A percentile compares a stretch with the other conserved stretches of the same genome.
phyloP scores from a whole-genome alignment of 2,888 invertebrate species.

The Dendrolimus houi region DNA sequence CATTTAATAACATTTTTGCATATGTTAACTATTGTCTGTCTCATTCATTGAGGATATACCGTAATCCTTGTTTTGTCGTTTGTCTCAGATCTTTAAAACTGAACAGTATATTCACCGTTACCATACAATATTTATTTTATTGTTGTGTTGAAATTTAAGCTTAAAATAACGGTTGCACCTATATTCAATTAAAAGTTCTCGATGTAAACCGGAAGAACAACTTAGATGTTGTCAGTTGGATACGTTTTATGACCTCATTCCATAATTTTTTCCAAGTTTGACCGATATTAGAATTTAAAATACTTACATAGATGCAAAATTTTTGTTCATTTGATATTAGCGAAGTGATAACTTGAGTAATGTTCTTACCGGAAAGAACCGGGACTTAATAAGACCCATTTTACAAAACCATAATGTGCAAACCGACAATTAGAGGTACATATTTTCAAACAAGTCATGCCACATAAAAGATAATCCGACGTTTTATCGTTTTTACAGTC shows the following conservation, averaged over 20 bases:
- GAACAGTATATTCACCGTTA: slow-evolving; percentile 11
- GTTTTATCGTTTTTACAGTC: too few species aligned
- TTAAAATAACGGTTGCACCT: slow-evolving; percentile 23
- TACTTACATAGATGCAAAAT: too few species aligned
- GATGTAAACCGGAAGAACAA: slow-evolving; percentile 24
- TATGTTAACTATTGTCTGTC: neutral
- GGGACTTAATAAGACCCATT: too few species aligned
- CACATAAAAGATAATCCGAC: too few species aligned
- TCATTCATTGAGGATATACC: neutral
- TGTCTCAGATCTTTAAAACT: neutral
- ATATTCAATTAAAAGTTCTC: slow-evolving; percentile 14
- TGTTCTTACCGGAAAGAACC: too few species aligned
- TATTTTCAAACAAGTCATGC: too few species aligned
- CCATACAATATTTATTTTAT: slow-evolving; percentile 12
- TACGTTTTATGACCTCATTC: slow-evolving; percentile 31
- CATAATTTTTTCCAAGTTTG: too few species aligned
- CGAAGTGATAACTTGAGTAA: too few species aligned
- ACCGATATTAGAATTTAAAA: too few species aligned
- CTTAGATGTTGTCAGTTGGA: slow-evolving; percentile 19
- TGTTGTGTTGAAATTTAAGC: slow-evolving; percentile 14
- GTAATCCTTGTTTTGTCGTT: neutral
- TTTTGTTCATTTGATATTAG: too few species aligned
- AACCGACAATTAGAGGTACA: too few species aligned
- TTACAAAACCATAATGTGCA: too few species aligned
- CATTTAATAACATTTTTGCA: neutral